Conservation (phyloP, 2,888 invertebrate species). For the Dorcus parallelipipedus region DNA sequence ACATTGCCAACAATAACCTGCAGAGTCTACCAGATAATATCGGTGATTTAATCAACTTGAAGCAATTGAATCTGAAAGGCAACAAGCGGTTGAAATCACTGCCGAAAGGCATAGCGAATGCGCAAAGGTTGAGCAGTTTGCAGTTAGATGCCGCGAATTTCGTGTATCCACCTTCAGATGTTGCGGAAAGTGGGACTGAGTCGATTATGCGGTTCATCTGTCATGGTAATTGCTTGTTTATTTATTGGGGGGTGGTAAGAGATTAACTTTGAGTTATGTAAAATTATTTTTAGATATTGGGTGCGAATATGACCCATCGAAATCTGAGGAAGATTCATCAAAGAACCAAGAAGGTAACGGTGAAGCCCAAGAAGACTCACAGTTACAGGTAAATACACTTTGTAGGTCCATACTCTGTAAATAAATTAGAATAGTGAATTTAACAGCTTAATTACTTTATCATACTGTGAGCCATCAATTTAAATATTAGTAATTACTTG, state of each 20-base stretch:
- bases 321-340: too few species aligned
- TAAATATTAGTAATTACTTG: too few species aligned
- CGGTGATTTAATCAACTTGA: slow-evolving; percentile 61
- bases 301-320: slow-evolving; percentile 4
- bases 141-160: slow-evolving; percentile 61
- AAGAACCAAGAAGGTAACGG: too few species aligned
- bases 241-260: neutral
- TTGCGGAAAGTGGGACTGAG: slow-evolving; percentile 58
- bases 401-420: too few species aligned
- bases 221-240: slow-evolving; percentile 44
- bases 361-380: too few species aligned
- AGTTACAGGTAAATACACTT: too few species aligned
- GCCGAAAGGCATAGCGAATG: slow-evolving; percentile 64
- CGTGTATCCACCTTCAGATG: slow-evolving; percentile 62
- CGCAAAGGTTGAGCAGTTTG: slow-evolving; percentile 59
- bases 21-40: slow-evolving; percentile 61
- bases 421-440: too few species aligned
- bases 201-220: slow-evolving; percentile 65
- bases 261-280: neutral
- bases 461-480: too few species aligned
- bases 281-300: slow-evolving; percentile 10
- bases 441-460: too few species aligned
- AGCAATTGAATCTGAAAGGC: slow-evolving; percentile 58
- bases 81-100: slow-evolving; percentile 60
- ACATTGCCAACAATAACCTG: slow-evolving; percentile 69